Base-by-base conservation (phyloP, 2,888 invertebrate species). In the Oscheius sp. region DNA sequence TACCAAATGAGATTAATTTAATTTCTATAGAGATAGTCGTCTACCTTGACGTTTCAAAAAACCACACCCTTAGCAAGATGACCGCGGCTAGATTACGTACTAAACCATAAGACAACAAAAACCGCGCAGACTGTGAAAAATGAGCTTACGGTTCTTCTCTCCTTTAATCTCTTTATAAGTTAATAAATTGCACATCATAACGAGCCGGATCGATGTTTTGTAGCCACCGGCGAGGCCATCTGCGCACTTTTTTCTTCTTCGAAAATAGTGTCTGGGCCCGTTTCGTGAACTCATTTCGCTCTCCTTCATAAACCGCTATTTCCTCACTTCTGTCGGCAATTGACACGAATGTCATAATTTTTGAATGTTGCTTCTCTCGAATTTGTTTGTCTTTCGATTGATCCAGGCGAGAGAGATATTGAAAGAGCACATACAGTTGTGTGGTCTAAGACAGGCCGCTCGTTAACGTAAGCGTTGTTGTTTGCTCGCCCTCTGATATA, bases 371-470 rank as follows among this genome's bases (percentile, higher is more conserved):
- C 55, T 33, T 55, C 4, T 42, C 33, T 20, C 52, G 52, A 52
- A 57, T 20, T 15, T 58, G 42, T 58, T 61, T 61, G 61, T 55
- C 45, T 42, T 29, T 45, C 29, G 42, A 61, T 61, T 45, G 61
- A 61, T 61, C 61, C 58, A 42, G 42, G 37, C n/a, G 61, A 61
- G n/a, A n/a, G n/a, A n/a, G 61, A 61, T 61, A 61, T 61, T 61
- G 61, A 45, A 61, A 42, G 61, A 61, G 61, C 61, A 61, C 61
- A 61, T 61, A 61, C 61, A 45, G 61, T 61, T 61, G 61, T 55
- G 61, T 58, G 58, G 42, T 61, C 45, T 42, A 61, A 61, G 61
- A 61, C 61, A 61, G 61, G 61, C 61, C 61, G 61, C 61, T 61
- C 61, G 61, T 61, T 61, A 61, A 61, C 61, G 61, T 61, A 61